phyloP scores from a whole-genome alignment of 2,888 invertebrate genomes.

The Argyresthia goedartella region DNA sequence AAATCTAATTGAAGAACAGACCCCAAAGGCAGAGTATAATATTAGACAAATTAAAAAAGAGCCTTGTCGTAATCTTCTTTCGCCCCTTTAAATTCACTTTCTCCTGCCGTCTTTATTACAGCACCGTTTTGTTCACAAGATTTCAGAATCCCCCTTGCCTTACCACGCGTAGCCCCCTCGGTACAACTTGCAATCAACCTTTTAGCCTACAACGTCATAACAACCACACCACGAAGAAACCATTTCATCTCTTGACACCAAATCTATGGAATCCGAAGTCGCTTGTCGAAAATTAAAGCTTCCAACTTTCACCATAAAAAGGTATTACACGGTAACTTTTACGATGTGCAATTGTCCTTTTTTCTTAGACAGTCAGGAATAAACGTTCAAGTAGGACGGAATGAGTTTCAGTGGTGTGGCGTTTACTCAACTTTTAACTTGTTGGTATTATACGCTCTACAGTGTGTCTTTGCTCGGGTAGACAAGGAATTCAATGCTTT shows the following conservation, averaged over 20 bases:
- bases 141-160: conserved; percentile 64
- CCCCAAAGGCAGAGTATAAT: conserved; percentile 19
- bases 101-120: conserved; percentile 74
- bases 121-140: conserved; percentile 70
- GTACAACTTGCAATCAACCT: conserved; percentile 24
- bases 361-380: conserved; percentile 50
- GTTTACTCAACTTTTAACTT: conserved; percentile 52
- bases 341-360: conserved; percentile 53
- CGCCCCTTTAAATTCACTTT: conserved; percentile 75
- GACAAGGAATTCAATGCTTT: neutral
- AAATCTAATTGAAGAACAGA: neutral
- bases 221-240: conserved; percentile 10
- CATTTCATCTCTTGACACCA: too few relatives aligned
- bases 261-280: too few relatives aligned
- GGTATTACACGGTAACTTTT: conserved; percentile 27
- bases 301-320: too few relatives aligned
- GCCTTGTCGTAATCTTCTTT: conserved; percentile 64
- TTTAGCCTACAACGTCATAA: conserved; percentile 32
- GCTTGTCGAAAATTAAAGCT: too few relatives aligned
- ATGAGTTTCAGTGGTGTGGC: conserved; percentile 48
- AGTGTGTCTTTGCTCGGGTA: conserved; percentile 13
- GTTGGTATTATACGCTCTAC: conserved; percentile 25
- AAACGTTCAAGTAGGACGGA: conserved; percentile 53
- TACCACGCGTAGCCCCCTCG: conserved; percentile 59
- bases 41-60: conserved; percentile 67